phyloP scores from a whole-genome alignment of 2,888 invertebrate genomes.

The Diplazon laetatorius region DNA sequence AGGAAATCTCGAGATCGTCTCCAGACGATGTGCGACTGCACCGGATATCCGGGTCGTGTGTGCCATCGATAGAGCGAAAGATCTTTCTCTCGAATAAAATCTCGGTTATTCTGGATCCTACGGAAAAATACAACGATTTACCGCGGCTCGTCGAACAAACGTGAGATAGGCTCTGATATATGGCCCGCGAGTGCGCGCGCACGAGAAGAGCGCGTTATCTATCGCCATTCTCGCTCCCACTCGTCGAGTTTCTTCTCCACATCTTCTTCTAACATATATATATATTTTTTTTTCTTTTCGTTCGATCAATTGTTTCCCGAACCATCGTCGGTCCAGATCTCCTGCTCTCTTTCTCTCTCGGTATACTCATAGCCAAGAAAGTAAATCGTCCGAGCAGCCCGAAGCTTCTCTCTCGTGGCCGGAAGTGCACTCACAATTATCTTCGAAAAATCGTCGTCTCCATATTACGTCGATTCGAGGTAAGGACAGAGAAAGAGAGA shows the following conservation, averaged over 20 bases:
- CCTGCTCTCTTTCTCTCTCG: too few species aligned
- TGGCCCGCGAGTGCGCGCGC: slow-evolving; percentile 7
- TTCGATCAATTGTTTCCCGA: slow-evolving; percentile 23
- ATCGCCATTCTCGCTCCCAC: slow-evolving; percentile 25
- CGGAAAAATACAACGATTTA: slow-evolving; percentile 23
- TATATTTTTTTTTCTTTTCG: neutral
- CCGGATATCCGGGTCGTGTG: slow-evolving; percentile 54
- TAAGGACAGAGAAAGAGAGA: slow-evolving; percentile 52
- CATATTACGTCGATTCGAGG: slow-evolving; percentile 57
- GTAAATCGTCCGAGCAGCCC: slow-evolving; percentile 15
- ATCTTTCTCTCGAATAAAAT: slow-evolving; percentile 26
- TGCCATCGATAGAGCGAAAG: slow-evolving; percentile 41
- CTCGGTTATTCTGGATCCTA: slow-evolving; percentile 5
- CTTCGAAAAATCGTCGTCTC: slow-evolving; percentile 48
- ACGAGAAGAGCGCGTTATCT: slow-evolving; percentile 15
- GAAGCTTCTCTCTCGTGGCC: slow-evolving; percentile 17
- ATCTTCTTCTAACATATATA: neutral
- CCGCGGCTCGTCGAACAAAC: slow-evolving; percentile 39
- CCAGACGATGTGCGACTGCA: slow-evolving; percentile 9
- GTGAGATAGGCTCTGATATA: slow-evolving; percentile 14
- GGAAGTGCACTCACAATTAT: slow-evolving; percentile 61
- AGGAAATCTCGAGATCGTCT: slow-evolving; percentile 20
- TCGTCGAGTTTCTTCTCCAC: neutral
- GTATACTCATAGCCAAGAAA: slow-evolving; percentile 2
- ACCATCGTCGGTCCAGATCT: too few species aligned